Percentiles rank a stretch among this genome's conserved stretches.
These are phyloP conservation scores for Ciconia boyciana DNA, from an alignment of 2,113 vertebrate genomes.

Conservation along the genomic window DNA sequence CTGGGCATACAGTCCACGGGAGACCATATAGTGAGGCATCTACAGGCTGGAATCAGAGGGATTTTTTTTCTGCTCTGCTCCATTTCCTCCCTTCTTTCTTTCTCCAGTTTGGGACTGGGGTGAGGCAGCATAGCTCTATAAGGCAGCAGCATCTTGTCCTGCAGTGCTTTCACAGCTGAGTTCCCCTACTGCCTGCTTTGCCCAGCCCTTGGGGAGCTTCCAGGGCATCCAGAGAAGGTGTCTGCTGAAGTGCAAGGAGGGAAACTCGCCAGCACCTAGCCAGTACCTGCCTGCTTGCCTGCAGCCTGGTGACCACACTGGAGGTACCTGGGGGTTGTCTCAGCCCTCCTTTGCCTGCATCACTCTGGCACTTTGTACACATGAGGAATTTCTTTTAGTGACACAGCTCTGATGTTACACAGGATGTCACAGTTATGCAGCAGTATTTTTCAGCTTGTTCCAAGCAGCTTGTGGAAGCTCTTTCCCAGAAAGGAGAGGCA, in stretches of 20 bases:
- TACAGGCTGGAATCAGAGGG: background rate
- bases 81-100: background rate
- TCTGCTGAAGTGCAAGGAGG: background rate
- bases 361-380: background rate
- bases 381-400: background rate
- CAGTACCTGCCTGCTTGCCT: background rate
- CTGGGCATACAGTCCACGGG: accelerated
- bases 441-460: background rate
- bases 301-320: background rate
- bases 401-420: background rate
- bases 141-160: background rate
- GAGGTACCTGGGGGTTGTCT: background rate
- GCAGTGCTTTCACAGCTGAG: background rate
- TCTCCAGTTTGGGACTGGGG: background rate
- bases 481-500: background rate
- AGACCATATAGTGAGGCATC: background rate
- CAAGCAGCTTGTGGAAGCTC: background rate
- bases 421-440: background rate
- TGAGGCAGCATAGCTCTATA: background rate
- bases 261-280: background rate
- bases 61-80: background rate
- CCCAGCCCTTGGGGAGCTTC: background rate
- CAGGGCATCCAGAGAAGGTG: background rate
- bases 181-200: background rate
- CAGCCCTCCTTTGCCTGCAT: background rate